A percentile compares a stretch with the other conserved stretches of the same genome.
phyloP scores from a whole-genome alignment of 2,888 invertebrate species.

The Leuctra nigra region DNA sequence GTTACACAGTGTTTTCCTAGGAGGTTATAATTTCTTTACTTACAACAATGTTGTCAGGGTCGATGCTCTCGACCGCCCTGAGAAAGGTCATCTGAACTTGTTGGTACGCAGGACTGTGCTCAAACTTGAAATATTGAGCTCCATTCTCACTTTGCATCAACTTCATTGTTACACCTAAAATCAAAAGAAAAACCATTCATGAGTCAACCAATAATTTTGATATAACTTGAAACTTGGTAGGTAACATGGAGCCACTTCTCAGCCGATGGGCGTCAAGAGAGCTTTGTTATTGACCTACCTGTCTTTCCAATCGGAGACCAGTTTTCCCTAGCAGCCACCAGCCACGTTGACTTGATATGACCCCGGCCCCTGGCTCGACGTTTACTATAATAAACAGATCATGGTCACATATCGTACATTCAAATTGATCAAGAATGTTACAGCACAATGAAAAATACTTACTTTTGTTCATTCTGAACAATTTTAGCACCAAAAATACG shows the following conservation, averaged over 20 bases:
- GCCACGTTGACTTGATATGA: slow-evolving; percentile 55
- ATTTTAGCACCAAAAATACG: slow-evolving; percentile 75
- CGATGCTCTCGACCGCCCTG: slow-evolving; percentile 68
- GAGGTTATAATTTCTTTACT: too few relatives aligned
- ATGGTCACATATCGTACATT: neutral
- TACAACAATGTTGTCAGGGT: slow-evolving; percentile 71
- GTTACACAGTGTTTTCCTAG: too few relatives aligned
- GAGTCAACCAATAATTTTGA: too few relatives aligned
- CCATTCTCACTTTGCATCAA: slow-evolving; percentile 48
- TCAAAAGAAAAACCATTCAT: too few relatives aligned
- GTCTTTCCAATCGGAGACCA: slow-evolving; percentile 66
- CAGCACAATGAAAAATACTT: slow-evolving; percentile 9
- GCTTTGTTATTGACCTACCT: slow-evolving; percentile 44
- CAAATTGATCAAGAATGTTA: neutral
- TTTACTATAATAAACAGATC: slow-evolving; percentile 40
- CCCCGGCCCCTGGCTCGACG: slow-evolving; percentile 48
- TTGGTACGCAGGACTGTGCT: slow-evolving; percentile 67
- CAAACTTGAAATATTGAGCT: slow-evolving; percentile 61
- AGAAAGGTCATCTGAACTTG: slow-evolving; percentile 67
- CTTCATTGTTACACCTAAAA: slow-evolving; percentile 60
- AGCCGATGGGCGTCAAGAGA: too few relatives aligned
- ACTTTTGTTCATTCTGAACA: slow-evolving; percentile 58
- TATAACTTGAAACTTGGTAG: neutral
- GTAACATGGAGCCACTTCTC: neutral
- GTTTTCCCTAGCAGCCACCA: slow-evolving; percentile 61